Conservation (phyloP, 2,888 invertebrate species). For the Aquatica leii region DNA sequence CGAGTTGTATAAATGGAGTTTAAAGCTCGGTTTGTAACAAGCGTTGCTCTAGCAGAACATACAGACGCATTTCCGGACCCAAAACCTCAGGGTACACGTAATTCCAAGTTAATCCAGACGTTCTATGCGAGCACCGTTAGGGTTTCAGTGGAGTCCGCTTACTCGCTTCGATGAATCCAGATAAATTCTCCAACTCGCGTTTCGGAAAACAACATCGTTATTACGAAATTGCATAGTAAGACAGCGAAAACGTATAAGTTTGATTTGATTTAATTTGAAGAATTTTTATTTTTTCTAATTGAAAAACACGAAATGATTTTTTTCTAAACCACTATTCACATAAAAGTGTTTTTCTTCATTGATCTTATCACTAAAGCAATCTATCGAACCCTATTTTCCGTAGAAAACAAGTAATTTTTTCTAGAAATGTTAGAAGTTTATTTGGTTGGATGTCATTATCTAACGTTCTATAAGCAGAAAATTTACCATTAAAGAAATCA, state of each 20-base stretch:
- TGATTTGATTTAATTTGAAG: neutral
- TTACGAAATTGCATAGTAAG: constrained; percentile 23
- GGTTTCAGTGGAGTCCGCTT: constrained; percentile 32
- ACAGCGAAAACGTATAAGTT: constrained; percentile 30
- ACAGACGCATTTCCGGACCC: constrained; percentile 29
- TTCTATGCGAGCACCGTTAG: constrained; percentile 30
- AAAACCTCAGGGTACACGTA: constrained; percentile 29
- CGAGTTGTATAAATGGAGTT: constrained; percentile 22
- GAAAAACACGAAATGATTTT: neutral
- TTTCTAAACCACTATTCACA: neutral
- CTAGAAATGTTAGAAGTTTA: neutral
- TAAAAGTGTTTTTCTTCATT: neutral
- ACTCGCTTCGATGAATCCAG: constrained; percentile 31
- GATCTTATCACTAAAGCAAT: constrained; percentile 11
- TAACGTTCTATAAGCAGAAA: constrained; percentile 25
- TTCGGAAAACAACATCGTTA: constrained; percentile 28
- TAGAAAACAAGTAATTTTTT: neutral
- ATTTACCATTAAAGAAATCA: constrained; percentile 23
- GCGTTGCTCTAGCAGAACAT: constrained; percentile 21
- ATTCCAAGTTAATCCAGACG: constrained; percentile 33
- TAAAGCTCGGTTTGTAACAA: constrained; percentile 27
- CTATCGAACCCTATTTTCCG: constrained; percentile 12
- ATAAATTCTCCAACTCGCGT: constrained; percentile 30
- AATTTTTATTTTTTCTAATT: neutral
- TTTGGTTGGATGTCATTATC: constrained; percentile 14